phyloP scores from a whole-genome alignment of 2,888 invertebrate species.

The Caenorhabditis panamensis region DNA sequence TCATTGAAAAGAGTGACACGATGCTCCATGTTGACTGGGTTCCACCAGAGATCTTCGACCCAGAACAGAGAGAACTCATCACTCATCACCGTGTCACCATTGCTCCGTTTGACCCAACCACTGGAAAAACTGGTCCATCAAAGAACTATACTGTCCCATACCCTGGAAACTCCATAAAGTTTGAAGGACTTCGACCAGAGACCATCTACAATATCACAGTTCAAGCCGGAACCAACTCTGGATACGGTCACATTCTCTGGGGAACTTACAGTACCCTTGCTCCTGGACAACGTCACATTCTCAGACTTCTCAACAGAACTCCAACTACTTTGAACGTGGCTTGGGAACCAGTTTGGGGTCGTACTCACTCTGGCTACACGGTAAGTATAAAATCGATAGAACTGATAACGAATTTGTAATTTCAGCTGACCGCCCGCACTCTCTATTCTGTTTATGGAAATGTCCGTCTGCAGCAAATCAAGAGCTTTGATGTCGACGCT shows the following conservation, averaged over 20 bases:
- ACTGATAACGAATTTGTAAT: neutral
- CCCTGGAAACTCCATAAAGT: conserved; percentile 78
- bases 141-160: conserved; percentile 80
- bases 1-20: conserved; percentile 81
- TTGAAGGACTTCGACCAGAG: conserved; percentile 78
- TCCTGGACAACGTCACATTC: conserved; percentile 78
- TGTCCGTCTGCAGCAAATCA: conserved; percentile 73
- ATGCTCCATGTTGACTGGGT: conserved; percentile 81
- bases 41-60: conserved; percentile 79
- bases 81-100: conserved; percentile 81
- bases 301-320: conserved; percentile 79
- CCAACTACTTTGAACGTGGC: conserved; percentile 80
- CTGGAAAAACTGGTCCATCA: conserved; percentile 72
- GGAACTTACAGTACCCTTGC: conserved; percentile 81
- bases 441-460: conserved; percentile 77
- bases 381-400: neutral
- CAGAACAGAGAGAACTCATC: conserved; percentile 77
- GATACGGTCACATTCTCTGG: conserved; percentile 81
- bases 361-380: conserved; percentile 77
- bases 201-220: conserved; percentile 81
- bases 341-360: conserved; percentile 81
- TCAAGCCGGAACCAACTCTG: conserved; percentile 80
- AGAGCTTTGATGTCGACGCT: conserved; percentile 76
- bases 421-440: conserved; percentile 76
- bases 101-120: conserved; percentile 77